These are phyloP conservation scores for Caiman crocodilus DNA, from an alignment of 2,797 vertebrate genomes.

Conservation along the genomic window DNA sequence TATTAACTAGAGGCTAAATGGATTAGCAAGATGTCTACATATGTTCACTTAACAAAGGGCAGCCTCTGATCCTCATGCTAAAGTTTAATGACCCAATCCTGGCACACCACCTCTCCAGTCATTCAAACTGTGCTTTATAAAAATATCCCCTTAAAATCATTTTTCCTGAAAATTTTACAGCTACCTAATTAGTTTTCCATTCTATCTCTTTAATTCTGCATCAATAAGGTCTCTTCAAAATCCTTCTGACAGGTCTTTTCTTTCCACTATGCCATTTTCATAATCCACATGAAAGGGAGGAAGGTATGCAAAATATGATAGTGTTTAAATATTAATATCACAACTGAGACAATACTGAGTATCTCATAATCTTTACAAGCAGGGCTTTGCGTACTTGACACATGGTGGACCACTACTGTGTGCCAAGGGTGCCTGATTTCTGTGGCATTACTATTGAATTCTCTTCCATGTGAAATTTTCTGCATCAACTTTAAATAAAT, in stretches of 20 bases:
- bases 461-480: not conserved
- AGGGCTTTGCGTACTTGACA: not conserved
- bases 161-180: conserved; percentile 41
- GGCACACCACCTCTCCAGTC: not conserved
- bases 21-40: not conserved
- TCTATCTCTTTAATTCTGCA: not conserved
- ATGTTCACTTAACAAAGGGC: not conserved
- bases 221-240: conserved; percentile 7
- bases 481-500: not conserved
- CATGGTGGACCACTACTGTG: not conserved
- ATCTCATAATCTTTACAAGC: not conserved
- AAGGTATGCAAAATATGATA: not conserved
- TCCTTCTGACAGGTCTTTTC: not conserved
- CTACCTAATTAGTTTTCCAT: conserved; percentile 34
- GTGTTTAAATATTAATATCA: not conserved
- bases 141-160: conserved; percentile 1
- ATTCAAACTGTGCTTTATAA: conserved; percentile 19
- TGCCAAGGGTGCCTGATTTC: not conserved
- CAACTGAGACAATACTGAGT: not conserved
- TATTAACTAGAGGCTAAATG: not conserved
- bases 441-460: not conserved
- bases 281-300: not conserved
- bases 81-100: not conserved
- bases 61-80: not conserved
- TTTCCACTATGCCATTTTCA: not conserved